phyloP scores from a whole-genome alignment of 2,797 vertebrate genomes.

The Characodon lateralis region DNA sequence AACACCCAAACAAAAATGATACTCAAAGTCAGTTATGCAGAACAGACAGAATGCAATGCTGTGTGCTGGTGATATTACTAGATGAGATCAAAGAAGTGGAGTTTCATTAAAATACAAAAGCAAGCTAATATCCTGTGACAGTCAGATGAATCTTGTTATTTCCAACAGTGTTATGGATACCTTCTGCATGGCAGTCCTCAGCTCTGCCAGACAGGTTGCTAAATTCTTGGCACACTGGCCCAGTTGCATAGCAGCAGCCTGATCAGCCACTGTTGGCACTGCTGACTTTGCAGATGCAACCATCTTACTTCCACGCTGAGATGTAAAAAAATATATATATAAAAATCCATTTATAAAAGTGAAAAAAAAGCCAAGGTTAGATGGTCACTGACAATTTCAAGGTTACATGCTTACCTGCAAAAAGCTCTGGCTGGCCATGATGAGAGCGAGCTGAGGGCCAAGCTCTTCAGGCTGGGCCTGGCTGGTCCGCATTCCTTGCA shows the following conservation, averaged over 20 bases:
- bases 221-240: slow-evolving; percentile 98
- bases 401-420: slow-evolving; percentile 84
- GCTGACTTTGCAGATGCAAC: slow-evolving; percentile 95
- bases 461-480: slow-evolving; percentile 95
- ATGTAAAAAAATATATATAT: slow-evolving; percentile 26
- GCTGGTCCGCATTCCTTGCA: slow-evolving; percentile 95
- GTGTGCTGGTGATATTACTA: slow-evolving; percentile 9
- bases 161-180: slow-evolving; percentile 64
- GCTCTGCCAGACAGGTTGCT: slow-evolving; percentile 95
- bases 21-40: slow-evolving; percentile 19
- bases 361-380: not conserved
- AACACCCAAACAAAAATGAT: slow-evolving; percentile 17
- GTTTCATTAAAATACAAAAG: slow-evolving; percentile 11
- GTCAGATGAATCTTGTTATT: slow-evolving; percentile 19
- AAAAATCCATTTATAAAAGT: slow-evolving; percentile 15
- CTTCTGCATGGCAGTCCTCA: slow-evolving; percentile 95
- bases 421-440: slow-evolving; percentile 98
- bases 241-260: slow-evolving; percentile 97
- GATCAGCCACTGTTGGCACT: slow-evolving; percentile 94
- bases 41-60: not conserved
- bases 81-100: slow-evolving; percentile 22
- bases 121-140: slow-evolving; percentile 15
- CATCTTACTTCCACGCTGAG: slow-evolving; percentile 97
- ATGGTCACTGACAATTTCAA: not conserved
- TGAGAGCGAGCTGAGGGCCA: slow-evolving; percentile 92